Evolutionary conservation across 92 coral and sea anemone species (phyloP).

Genomic region (Pocillopora meandrina): DNA sequence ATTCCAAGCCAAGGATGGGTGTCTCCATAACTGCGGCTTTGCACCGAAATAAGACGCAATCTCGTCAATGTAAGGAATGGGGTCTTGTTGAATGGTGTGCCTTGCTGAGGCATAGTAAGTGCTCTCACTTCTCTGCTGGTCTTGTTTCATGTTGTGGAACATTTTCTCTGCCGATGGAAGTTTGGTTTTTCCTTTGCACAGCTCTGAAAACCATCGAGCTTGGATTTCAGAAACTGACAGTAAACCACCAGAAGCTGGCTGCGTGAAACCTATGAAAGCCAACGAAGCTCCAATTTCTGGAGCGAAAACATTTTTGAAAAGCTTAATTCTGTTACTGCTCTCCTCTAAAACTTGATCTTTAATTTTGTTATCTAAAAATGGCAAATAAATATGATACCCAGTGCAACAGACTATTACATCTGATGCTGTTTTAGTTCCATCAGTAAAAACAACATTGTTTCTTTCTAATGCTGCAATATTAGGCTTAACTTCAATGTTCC

Average conservation of each 20-base stretch:
- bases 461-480: slow-evolving; percentile 58
- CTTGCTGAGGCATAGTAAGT: slow-evolving; percentile 71
- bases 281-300: slow-evolving; percentile 70
- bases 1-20: slow-evolving; percentile 73
- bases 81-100: slow-evolving; percentile 81
- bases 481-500: slow-evolving; percentile 62
- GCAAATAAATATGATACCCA: slow-evolving; percentile 66
- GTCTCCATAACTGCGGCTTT: slow-evolving; percentile 80
- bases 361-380: slow-evolving; percentile 51
- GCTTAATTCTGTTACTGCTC: slow-evolving; percentile 66
- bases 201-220: slow-evolving; percentile 83
- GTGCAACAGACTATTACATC: slow-evolving; percentile 76
- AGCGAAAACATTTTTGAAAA: slow-evolving; percentile 71
- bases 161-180: slow-evolving; percentile 58
- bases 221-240: slow-evolving; percentile 78
- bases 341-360: slow-evolving; percentile 55
- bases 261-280: slow-evolving; percentile 76
- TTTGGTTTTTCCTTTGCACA: slow-evolving; percentile 69
- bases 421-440: slow-evolving; percentile 59
- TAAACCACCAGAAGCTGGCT: slow-evolving; percentile 87
- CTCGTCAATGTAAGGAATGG: slow-evolving; percentile 71
- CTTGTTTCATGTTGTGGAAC: slow-evolving; percentile 44
- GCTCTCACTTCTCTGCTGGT: slow-evolving; percentile 24
- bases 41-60: slow-evolving; percentile 76
- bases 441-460: slow-evolving; percentile 59